These are phyloP conservation scores for Atethmia centrago DNA, from an alignment of 2,888 invertebrate genomes.

Conservation along the genomic window DNA sequence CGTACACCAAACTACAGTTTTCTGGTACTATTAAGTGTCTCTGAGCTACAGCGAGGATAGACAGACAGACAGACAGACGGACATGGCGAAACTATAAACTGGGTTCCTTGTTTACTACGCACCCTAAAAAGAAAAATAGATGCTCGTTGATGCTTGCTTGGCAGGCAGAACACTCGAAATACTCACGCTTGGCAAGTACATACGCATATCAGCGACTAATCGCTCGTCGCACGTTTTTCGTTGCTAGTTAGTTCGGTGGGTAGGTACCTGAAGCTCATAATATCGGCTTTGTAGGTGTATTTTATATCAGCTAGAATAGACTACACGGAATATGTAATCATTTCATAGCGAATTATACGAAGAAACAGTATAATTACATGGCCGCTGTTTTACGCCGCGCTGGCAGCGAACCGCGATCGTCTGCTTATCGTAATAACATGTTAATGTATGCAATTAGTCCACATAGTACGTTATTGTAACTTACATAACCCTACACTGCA, in stretches of 20 bases:
- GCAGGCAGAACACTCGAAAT: too few relatives aligned
- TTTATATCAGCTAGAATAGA: background rate
- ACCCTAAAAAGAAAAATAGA: too few relatives aligned
- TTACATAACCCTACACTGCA: conserved; percentile 43
- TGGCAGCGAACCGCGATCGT: conserved; percentile 37
- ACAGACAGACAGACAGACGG: too few relatives aligned
- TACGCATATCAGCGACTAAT: too few relatives aligned
- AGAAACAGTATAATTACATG: conserved; percentile 14
- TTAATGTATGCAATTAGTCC: conserved; percentile 63
- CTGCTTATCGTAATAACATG: conserved; percentile 61
- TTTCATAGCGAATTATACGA: background rate
- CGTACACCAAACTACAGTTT: too few relatives aligned
- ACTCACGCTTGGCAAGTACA: too few relatives aligned
- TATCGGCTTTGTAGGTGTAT: background rate
- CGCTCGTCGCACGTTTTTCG: background rate
- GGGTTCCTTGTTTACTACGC: too few relatives aligned
- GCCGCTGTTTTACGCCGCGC: conserved; percentile 3
- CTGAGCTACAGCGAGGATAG: too few relatives aligned
- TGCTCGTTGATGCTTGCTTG: too few relatives aligned
- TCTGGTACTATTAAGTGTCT: too few relatives aligned
- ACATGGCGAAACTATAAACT: too few relatives aligned
- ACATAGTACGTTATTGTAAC: conserved; percentile 26
- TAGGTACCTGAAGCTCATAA: background rate
- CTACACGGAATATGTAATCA: background rate
- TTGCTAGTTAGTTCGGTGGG: background rate